These are phyloP conservation scores for Latrodectus elegans DNA, from an alignment of 2,888 invertebrate species.

Conservation along the genomic window DNA sequence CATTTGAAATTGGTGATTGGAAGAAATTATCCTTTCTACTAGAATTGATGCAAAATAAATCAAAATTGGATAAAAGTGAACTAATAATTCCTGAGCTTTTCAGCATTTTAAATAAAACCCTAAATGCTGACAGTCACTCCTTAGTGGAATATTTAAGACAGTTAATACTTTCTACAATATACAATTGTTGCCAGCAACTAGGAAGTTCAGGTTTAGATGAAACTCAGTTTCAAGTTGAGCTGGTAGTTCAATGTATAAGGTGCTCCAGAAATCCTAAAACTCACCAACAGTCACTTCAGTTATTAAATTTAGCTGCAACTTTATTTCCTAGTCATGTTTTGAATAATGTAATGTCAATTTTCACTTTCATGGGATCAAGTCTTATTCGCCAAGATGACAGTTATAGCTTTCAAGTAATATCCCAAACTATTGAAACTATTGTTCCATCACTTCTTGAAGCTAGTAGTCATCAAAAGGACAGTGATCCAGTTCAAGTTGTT, in stretches of 20 bases:
- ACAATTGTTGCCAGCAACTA: conserved; percentile 82
- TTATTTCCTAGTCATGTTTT: conserved; percentile 87
- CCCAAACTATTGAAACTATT: conserved; percentile 90
- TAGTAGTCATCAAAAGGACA: conserved; percentile 32
- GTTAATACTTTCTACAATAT: conserved; percentile 84
- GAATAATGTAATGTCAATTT: conserved; percentile 95
- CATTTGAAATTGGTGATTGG: conserved; percentile 73
- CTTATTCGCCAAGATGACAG: conserved; percentile 94
- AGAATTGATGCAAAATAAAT: conserved; percentile 79
- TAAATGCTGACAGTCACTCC: conserved; percentile 87
- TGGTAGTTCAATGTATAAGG: conserved; percentile 90
- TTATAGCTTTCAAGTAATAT: conserved; percentile 94
- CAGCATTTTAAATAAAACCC: conserved; percentile 82
- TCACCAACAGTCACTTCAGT: conserved; percentile 91
- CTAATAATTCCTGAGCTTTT: conserved; percentile 85
- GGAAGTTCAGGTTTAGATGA: conserved; percentile 71
- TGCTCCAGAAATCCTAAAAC: conserved; percentile 95
- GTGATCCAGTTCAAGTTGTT: conserved; percentile 47
- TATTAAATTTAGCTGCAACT: conserved; percentile 86
- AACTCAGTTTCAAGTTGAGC: conserved; percentile 79
- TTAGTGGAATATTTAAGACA: conserved; percentile 92
- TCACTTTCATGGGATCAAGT: conserved; percentile 97
- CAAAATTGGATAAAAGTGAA: conserved; percentile 83
- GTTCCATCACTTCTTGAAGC: conserved; percentile 85
- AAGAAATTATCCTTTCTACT: conserved; percentile 74